Conservation (phyloP, 2,888 invertebrate genomes). For the Bembecia ichneumoniformis region DNA sequence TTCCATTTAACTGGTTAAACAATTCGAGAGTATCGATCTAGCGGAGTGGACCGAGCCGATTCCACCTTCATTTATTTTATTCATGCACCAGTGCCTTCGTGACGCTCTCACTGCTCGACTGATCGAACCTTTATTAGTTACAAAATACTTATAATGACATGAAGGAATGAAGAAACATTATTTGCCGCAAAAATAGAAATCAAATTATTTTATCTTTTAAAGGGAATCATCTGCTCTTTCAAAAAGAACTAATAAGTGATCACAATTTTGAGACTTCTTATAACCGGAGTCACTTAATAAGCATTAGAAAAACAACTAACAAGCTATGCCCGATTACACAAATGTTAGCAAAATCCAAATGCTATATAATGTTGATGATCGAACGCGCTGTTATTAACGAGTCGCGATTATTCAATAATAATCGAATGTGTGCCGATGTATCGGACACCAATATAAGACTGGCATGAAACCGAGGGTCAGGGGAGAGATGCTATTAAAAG, state of each 20-base stretch:
- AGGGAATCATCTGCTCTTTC: too few relatives aligned
- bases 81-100: neutral
- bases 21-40: neutral
- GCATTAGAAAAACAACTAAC: neutral
- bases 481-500: constrained; percentile 42
- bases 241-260: too few relatives aligned
- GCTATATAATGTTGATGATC: too few relatives aligned
- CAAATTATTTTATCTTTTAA: too few relatives aligned
- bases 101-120: neutral
- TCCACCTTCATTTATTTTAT: neutral
- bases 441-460: constrained; percentile 35
- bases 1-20: neutral
- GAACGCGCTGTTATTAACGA: neutral
- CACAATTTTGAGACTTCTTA: too few relatives aligned
- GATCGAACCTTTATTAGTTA: neutral
- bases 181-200: too few relatives aligned
- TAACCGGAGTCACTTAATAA: neutral
- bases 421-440: constrained; percentile 10
- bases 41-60: neutral
- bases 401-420: neutral
- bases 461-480: constrained; percentile 23
- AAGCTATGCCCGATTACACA: neutral
- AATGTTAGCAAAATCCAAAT: too few relatives aligned
- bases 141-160: too few relatives aligned
- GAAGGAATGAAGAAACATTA: too few relatives aligned